Evolutionary conservation across 2,888 invertebrate genomes (phyloP), one percentile per base, ranked within the genome.

Genomic region (Cryptosula pallasiana): DNA sequence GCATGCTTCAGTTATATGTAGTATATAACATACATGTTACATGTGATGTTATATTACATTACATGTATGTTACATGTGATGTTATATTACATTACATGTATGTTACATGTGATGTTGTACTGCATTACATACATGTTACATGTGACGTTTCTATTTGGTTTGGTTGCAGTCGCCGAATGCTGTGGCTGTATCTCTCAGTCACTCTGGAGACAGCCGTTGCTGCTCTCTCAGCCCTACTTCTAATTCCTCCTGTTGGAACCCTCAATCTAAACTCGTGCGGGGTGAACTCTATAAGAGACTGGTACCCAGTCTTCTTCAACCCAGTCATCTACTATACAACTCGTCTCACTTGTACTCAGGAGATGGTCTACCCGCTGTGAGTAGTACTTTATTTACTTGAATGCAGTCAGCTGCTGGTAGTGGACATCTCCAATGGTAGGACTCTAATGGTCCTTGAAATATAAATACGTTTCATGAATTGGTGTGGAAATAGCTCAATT

Each of bases 351-450:
- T 99, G 98, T 84, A 95, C 97, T 0, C 95, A 98, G 81, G 98
- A 99, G 86, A 95, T 96, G 73, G 96, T 97, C 0, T 98, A 95
- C 87, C 98, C 98, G 63, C 86, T 98, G 94, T 97, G 88, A 80
- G 79, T 78, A 32, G 45, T 45, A n/a, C n/a, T n/a, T n/a, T n/a
- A n/a, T n/a, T n/a, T n/a, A n/a, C n/a, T n/a, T n/a, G n/a, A n/a
- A n/a, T n/a, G n/a, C n/a, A n/a, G n/a, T n/a, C n/a, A n/a, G n/a
- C n/a, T n/a, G n/a, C n/a, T n/a, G n/a, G n/a, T n/a, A n/a, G n/a
- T n/a, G n/a, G n/a, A n/a, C n/a, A n/a, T n/a, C n/a, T n/a, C n/a
- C n/a, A n/a, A n/a, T n/a, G n/a, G n/a, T n/a, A n/a, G n/a, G n/a
- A n/a, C n/a, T n/a, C n/a, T n/a, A n/a, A n/a, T n/a, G n/a, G n/a